phyloP scores from a whole-genome alignment of 2,888 invertebrate species.

The Branchellion lobata region DNA sequence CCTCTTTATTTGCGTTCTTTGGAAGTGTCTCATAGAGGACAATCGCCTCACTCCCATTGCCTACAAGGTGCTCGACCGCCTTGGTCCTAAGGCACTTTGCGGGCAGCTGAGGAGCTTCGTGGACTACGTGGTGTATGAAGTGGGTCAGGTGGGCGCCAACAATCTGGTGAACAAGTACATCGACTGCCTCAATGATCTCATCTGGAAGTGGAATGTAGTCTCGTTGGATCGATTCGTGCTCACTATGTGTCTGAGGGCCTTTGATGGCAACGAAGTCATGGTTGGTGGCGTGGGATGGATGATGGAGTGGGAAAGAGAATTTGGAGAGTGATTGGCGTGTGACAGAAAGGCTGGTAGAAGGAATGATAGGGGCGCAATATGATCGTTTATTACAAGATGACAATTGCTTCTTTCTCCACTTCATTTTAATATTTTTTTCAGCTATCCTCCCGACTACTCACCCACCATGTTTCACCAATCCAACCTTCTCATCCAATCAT shows the following conservation, averaged over 20 bases:
- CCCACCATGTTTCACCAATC: background rate
- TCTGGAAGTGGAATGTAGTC: constrained; percentile 95
- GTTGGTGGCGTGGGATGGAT: too few species aligned
- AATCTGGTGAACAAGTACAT: constrained; percentile 83
- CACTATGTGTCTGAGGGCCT: constrained; percentile 68
- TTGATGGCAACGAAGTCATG: constrained; percentile 4
- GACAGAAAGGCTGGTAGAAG: background rate
- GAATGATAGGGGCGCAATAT: too few species aligned
- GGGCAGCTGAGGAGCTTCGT: constrained; percentile 89
- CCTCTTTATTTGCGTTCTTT: constrained; percentile 82
- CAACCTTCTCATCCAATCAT: background rate
- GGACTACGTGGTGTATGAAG: constrained; percentile 86
- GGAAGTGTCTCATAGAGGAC: constrained; percentile 92
- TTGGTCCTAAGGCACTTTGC: constrained; percentile 85
- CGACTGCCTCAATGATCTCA: constrained; percentile 91
- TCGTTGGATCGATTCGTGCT: constrained; percentile 88
- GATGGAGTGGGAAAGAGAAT: background rate
- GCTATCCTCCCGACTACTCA: background rate
- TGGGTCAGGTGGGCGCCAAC: constrained; percentile 77
- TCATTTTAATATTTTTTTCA: too few species aligned
- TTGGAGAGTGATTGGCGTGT: background rate
- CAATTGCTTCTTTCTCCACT: too few species aligned
- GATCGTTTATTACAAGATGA: too few species aligned
- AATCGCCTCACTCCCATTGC: constrained; percentile 89
- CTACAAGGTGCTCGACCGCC: constrained; percentile 85